Conservation (phyloP, 2,888 invertebrate species). For the Cosmia trapezina region DNA sequence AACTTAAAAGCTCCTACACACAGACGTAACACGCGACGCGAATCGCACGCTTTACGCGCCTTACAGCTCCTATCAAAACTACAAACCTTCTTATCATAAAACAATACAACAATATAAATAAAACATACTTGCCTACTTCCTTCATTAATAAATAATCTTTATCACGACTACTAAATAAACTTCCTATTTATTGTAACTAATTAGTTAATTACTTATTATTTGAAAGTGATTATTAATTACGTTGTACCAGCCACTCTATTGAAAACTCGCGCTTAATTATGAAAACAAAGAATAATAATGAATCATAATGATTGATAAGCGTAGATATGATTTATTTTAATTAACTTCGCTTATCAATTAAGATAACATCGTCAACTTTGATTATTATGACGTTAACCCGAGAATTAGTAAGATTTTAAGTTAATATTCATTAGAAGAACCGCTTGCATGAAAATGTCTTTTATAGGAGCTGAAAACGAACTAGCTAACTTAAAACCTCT, state of each 20-base stretch:
- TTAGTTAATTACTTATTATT: constrained; percentile 51
- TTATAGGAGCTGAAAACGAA: too few relatives aligned
- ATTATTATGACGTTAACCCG: constrained; percentile 14
- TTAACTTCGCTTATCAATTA: constrained; percentile 27
- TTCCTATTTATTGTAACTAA: constrained; percentile 41
- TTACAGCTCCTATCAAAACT: too few relatives aligned
- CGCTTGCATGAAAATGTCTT: too few relatives aligned
- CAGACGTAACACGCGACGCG: too few relatives aligned
- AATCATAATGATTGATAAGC: constrained; percentile 60
- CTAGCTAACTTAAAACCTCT: background rate
- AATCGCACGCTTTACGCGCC: too few relatives aligned
- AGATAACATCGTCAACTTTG: constrained; percentile 42
- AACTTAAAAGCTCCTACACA: too few relatives aligned
- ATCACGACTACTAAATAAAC: constrained; percentile 38
- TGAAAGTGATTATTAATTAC: constrained; percentile 54
- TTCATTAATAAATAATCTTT: constrained; percentile 22
- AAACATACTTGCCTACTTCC: constrained; percentile 11
- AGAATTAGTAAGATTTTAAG: background rate
- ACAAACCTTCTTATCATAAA: constrained; percentile 8
- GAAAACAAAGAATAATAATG: constrained; percentile 55
- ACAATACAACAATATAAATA: constrained; percentile 12
- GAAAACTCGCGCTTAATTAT: constrained; percentile 32
- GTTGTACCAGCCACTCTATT: constrained; percentile 32
- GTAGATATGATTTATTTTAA: constrained; percentile 31
- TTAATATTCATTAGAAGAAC: background rate